These are phyloP conservation scores for Epinephelus malabaricus DNA, from an alignment of 2,797 vertebrate genomes.

Conservation along the genomic window DNA sequence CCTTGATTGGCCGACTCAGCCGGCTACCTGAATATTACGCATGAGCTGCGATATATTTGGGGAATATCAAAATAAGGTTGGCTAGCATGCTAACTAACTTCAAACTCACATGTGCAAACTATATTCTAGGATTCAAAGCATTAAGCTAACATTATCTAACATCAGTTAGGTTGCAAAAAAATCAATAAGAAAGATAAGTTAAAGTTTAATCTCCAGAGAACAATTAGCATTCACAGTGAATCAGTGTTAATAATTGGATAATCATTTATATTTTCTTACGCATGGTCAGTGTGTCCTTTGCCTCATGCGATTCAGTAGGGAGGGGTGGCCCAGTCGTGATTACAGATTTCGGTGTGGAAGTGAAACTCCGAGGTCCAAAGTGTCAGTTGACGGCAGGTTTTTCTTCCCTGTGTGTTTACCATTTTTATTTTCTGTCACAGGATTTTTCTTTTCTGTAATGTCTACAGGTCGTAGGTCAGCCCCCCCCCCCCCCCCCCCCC, in stretches of 20 bases:
- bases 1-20: no score
- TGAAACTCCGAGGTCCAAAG: constrained; percentile 6
- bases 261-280: no score
- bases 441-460: constrained; percentile 74
- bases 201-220: background rate
- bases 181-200: no score
- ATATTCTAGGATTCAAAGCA: no score
- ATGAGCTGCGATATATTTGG: no score
- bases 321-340: no score
- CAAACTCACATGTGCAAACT: no score
- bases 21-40: no score
- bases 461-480: constrained; percentile 84
- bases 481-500: background rate
- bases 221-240: background rate
- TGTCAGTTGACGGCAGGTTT: constrained; percentile 43
- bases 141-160: background rate
- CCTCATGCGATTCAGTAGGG: no score
- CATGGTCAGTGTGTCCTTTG: background rate
- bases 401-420: constrained; percentile 52
- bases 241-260: background rate
- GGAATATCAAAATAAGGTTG: no score
- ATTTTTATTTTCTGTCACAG: constrained; percentile 41
- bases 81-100: no score
- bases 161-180: background rate
- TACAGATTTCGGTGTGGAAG: background rate